Conservation (phyloP, 1,140 invertebrate species). For the Dermatophagoides farinae region DNA sequence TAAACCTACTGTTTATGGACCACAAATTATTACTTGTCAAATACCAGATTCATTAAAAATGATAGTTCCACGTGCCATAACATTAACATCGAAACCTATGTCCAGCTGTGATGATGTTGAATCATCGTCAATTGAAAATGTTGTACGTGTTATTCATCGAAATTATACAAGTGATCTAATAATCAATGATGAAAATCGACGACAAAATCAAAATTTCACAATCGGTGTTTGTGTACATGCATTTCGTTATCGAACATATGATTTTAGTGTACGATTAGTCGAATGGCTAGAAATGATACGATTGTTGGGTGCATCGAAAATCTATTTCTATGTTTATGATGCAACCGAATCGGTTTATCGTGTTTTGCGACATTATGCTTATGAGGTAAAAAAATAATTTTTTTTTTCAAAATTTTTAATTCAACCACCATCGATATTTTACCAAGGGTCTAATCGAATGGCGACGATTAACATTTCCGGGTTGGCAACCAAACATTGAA, state of each 20-base stretch:
- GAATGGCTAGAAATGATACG: slow-evolving; percentile 10
- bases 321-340: slow-evolving; percentile 5
- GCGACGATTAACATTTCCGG: not conserved
- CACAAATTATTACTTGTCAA: slow-evolving; percentile 68
- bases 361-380: slow-evolving; percentile 2
- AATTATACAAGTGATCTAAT: slow-evolving; percentile 21
- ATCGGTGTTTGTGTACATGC: slow-evolving; percentile 11
- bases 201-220: not conserved
- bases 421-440: not conserved
- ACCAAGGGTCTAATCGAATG: not conserved
- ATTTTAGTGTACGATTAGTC: slow-evolving; percentile 11
- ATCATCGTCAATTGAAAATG: slow-evolving; percentile 55
- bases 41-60: slow-evolving; percentile 31
- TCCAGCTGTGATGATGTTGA: slow-evolving; percentile 42
- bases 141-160: slow-evolving; percentile 57
- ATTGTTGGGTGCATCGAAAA: slow-evolving; percentile 8
- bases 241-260: slow-evolving; percentile 6
- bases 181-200: no score
- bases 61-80: slow-evolving; percentile 55
- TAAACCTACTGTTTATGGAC: slow-evolving; percentile 69
- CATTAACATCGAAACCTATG: slow-evolving; percentile 35
- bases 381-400: slow-evolving; percentile 1
- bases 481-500: not conserved
- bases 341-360: not conserved
- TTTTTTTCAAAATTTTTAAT: not conserved